These are phyloP conservation scores for Drosophila nebulosa DNA, from an alignment of 1,140 invertebrate species.

Conservation along the genomic window DNA sequence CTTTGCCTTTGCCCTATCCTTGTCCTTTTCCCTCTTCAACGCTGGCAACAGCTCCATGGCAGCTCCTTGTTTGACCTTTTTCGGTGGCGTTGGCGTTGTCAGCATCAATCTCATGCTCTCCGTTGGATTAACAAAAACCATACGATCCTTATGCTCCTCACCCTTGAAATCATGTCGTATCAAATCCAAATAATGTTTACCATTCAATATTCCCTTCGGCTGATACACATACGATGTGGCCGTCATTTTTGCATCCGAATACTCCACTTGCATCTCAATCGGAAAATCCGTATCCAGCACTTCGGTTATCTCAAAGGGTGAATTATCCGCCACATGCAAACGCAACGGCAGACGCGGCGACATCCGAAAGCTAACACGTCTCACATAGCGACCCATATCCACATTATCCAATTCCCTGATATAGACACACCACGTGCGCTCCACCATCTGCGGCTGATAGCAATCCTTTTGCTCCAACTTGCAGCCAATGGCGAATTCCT, in stretches of 20 bases:
- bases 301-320: conserved; percentile 62
- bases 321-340: conserved; percentile 52
- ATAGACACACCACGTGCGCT: conserved; percentile 63
- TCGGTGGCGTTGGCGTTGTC: neutral
- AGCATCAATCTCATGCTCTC: conserved; percentile 24
- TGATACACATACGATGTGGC: conserved; percentile 52
- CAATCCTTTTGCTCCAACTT: conserved; percentile 40
- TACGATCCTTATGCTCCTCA: conserved; percentile 53
- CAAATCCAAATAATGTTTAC: conserved; percentile 25
- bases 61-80: neutral
- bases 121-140: conserved; percentile 63
- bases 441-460: conserved; percentile 41
- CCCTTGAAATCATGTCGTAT: conserved; percentile 27
- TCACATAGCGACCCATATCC: conserved; percentile 40
- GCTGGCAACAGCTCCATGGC: too few relatives aligned
- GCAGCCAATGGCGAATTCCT: conserved; percentile 48
- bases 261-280: conserved; percentile 55
- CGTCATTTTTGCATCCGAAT: conserved; percentile 40
- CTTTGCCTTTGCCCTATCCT: neutral
- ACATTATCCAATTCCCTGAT: conserved; percentile 23
- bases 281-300: conserved; percentile 58
- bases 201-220: conserved; percentile 38
- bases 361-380: conserved; percentile 55
- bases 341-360: conserved; percentile 56
- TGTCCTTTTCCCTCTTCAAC: neutral